Conservation (phyloP, 2,888 invertebrate genomes). For the Orchestes rusci region DNA sequence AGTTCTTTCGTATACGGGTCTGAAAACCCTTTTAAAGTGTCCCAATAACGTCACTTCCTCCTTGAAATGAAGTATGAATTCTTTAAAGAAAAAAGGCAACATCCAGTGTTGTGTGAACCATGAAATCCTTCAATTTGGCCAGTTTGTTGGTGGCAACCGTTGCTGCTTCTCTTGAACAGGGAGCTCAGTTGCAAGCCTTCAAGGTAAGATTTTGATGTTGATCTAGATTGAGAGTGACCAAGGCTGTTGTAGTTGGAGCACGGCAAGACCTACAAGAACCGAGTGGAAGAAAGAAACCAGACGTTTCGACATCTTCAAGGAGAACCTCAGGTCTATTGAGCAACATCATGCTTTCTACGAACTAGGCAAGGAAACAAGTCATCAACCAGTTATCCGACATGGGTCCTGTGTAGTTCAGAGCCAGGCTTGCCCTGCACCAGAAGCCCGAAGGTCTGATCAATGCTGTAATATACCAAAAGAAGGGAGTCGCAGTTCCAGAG, state of each 20-base stretch:
- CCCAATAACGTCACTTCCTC: no score
- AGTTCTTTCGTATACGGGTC: no score
- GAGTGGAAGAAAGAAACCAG: conserved; percentile 23
- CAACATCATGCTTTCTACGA: conserved; percentile 24
- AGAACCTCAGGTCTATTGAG: conserved; percentile 22
- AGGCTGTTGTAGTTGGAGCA: conserved; percentile 10
- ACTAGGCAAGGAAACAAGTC: conserved; percentile 14
- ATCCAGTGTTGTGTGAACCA: no score
- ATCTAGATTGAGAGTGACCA: background rate
- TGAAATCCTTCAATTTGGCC: conserved; percentile 11
- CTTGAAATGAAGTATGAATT: no score
- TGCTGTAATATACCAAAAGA: conserved; percentile 1
- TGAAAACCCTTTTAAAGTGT: no score
- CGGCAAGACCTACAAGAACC: conserved; percentile 19
- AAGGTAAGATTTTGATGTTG: conserved; percentile 4
- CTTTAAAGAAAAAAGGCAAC: no score
- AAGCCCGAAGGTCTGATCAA: conserved; percentile 3
- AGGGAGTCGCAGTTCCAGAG: conserved; percentile 17
- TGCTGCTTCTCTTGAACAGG: conserved; percentile 7
- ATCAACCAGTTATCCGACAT: conserved; percentile 28
- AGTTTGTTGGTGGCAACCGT: conserved; percentile 11
- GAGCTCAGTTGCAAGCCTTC: conserved; percentile 4
- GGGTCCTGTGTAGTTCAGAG: conserved; percentile 25
- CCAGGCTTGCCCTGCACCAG: conserved; percentile 7
- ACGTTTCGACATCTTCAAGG: conserved; percentile 22